Base-by-base conservation (phyloP, 2,113 vertebrate species). In the Natator depressus region DNA sequence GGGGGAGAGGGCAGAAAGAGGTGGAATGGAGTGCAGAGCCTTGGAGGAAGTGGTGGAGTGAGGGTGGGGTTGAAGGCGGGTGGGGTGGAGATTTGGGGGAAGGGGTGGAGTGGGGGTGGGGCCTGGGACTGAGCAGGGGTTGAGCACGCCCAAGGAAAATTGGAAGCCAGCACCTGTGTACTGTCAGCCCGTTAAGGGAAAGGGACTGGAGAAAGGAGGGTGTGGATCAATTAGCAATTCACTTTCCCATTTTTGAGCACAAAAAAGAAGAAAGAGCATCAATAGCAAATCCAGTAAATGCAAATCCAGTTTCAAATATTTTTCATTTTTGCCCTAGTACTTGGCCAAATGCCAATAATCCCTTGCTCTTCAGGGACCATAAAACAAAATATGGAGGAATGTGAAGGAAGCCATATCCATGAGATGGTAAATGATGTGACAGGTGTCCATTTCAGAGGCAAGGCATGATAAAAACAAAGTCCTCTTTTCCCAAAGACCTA, bases 331-430 rank as follows among this genome's bases (percentile, higher is more conserved):
- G 17, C 72, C 6, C 17, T 17, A 54, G 25, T 84, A 69, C n/a
- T 55, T 91, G 13, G 9, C 72, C 87, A 25, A 35, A 27, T 93
- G 8, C 69, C 80, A 78, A 55, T 82, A 86, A 55, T 46, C 27
- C 72, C 46, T 31, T 27, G 69, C 82, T 14, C 0, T 0, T 83
- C 27, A 62, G 16, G 46, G 35, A 80, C 51, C 20, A 72, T 76
- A 47, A 93, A 94, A 55, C 54, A 17, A 10, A 55, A 59, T 84
- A 35, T 2, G 46, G 53, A 88, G 8, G 65, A 93, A 93, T 50
- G 14, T 72, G 84, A 82, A 95, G 72, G 14, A 25, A 4, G 76
- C 22, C 8, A 55, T 51, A 14, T 46, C 12, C 89, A 35, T 0
- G 0, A 82, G 55, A 91, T 78, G 49, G 27, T 78, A 85, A 75